Conservation (phyloP, 1,140 invertebrate genomes). For the Pseudomyrmex dendroicus region DNA sequence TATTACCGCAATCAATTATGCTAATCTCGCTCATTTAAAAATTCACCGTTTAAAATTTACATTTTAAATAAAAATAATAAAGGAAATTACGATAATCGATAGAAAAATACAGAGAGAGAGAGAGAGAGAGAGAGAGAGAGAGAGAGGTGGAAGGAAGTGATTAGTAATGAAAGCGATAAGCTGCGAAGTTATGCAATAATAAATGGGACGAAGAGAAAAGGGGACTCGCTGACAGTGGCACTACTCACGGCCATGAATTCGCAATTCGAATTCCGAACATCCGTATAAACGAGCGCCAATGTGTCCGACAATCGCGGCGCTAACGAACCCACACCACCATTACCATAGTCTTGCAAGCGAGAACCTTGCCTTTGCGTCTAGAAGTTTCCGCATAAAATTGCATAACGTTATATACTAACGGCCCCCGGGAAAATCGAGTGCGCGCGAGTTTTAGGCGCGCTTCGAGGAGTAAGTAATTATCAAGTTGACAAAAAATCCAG, state of each 20-base stretch:
- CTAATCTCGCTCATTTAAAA: too few relatives aligned
- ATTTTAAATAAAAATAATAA: neutral
- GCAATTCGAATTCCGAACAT: conserved; percentile 57
- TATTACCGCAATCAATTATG: too few relatives aligned
- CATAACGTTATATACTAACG: conserved; percentile 47
- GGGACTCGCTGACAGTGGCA: conserved; percentile 29
- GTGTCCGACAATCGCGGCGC: conserved; percentile 57
- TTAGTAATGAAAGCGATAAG: conserved; percentile 5
- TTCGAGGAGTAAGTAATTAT: conserved; percentile 51
- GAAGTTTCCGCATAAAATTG: conserved; percentile 61
- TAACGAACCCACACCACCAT: conserved; percentile 56
- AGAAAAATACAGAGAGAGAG: neutral
- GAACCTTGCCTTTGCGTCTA: conserved; percentile 54
- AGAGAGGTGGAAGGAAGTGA: neutral
- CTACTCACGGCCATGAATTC: conserved; percentile 42
- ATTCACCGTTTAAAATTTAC: neutral
- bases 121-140: neutral
- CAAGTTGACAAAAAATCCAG: conserved; percentile 53
- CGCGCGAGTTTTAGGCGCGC: conserved; percentile 44
- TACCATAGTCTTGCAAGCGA: conserved; percentile 56
- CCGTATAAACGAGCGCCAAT: conserved; percentile 55
- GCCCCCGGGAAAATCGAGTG: conserved; percentile 44
- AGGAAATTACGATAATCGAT: neutral
- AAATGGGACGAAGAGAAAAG: conserved; percentile 18
- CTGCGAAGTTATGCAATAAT: conserved; percentile 39